A percentile compares a stretch with the other conserved stretches of the same genome.
phyloP scores from a whole-genome alignment of 2,113 vertebrate genomes.

The Gulo gulo region DNA sequence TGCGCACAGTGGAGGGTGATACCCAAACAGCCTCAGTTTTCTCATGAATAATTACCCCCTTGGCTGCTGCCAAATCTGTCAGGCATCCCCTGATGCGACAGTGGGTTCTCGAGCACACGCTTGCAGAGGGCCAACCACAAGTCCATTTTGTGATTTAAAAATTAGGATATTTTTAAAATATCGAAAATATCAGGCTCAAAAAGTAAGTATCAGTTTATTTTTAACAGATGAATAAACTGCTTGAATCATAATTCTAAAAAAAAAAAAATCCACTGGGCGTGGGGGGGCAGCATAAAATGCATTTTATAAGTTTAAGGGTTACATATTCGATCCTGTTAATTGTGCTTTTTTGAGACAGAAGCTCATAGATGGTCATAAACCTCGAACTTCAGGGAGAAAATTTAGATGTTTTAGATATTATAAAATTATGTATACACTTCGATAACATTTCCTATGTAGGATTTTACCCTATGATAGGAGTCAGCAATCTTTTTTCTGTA shows the following conservation, averaged over 20 bases:
- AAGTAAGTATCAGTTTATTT: background rate
- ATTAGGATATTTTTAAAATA: background rate
- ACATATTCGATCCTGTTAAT: background rate
- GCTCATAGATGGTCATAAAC: background rate
- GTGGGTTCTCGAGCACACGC: background rate
- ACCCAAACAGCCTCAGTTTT: background rate
- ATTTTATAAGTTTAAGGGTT: background rate
- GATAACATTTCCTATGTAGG: background rate
- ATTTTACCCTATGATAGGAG: background rate
- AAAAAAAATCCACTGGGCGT: background rate
- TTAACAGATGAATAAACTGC: background rate
- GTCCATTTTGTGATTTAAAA: background rate
- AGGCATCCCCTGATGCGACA: background rate
- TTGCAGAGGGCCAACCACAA: background rate
- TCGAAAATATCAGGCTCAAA: background rate
- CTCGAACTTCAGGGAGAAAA: background rate
- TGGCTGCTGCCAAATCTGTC: background rate
- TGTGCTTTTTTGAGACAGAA: background rate
- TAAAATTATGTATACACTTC: background rate
- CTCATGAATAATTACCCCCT: constrained; percentile 32
- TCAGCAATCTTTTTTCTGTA: background rate
- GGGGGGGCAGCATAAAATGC: background rate
- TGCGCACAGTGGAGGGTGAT: background rate
- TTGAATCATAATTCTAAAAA: background rate
- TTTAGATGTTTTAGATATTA: background rate